Evolutionary conservation across 2,113 vertebrate genomes (phyloP), one percentile per base, ranked within the genome.

Genomic region (Pseudorectes ferrugineus): DNA sequence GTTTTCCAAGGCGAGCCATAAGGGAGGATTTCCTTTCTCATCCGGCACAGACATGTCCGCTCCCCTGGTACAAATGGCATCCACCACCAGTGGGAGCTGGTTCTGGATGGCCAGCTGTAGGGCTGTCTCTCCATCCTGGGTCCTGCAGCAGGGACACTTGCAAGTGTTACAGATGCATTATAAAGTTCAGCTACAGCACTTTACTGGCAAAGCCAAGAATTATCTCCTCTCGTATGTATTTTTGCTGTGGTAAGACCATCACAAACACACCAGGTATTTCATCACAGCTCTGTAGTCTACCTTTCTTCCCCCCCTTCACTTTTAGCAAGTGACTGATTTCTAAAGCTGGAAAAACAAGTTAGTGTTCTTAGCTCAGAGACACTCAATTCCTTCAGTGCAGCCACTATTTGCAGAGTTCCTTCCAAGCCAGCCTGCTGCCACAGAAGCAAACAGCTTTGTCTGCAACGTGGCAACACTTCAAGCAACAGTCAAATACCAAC

Each of bases 31-130:
- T 33, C 99, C 99, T 66, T 98, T 99, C 85, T 99, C 99, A 52
- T 99, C 98, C 2, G 98, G 98, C 93, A 99, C 99, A 4, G 99
- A 99, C 99, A 99, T 99, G 92, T 99, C 99, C 1, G 99, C 99
- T 92, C 99, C 99, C 70, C 99, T 97, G 43, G 99, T 99, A 96
- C 99, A 99, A 88, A 99, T 99, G 26, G 99, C 99, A 70, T 99
- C 99, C 26, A 99, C 99, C 59, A 99, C 99, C 2, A 99, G 97
- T 3, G 99, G 99, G 73, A 99, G 98, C 97, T 99, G 98, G 97
- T 99, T 99, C 87, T 98, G 99, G 96, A 99, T 99, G 80, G 99
- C 99, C 91, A 99, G 89, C 97, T 99, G 99, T 13, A 99, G 98
- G 38, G 99, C 99, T 0, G 99, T 99, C 98, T 99, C 98, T 35